phyloP scores from a whole-genome alignment of 2,797 vertebrate species.

The Luscinia luscinia region DNA sequence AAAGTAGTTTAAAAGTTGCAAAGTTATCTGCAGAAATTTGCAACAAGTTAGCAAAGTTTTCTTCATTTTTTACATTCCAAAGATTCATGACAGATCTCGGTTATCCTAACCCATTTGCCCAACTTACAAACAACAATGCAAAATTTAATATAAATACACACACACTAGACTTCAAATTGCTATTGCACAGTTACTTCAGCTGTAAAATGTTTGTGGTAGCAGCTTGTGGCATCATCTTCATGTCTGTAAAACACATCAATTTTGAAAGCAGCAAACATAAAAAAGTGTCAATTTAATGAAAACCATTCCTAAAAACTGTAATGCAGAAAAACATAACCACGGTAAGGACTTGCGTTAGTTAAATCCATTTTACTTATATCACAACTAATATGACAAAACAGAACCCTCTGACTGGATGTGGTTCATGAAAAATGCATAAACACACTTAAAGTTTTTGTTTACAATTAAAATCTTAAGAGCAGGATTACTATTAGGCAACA shows the following conservation, averaged over 20 bases:
- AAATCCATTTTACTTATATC: not conserved
- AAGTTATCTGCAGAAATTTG: constrained; percentile 69
- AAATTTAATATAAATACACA: constrained; percentile 28
- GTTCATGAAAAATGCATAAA: not conserved
- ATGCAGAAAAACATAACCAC: not conserved
- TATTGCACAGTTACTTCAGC: not conserved
- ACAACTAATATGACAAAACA: not conserved
- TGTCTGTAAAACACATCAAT: not conserved
- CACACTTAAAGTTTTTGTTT: not conserved
- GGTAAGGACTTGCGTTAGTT: not conserved
- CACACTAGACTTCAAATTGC: not conserved
- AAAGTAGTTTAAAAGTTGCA: constrained; percentile 82
- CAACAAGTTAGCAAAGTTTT: constrained; percentile 71
- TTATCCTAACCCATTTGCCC: constrained; percentile 30
- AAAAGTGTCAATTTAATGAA: not conserved
- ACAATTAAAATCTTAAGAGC: not conserved
- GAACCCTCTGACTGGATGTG: not conserved
- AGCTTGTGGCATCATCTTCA: not conserved
- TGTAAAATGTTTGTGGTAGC: not conserved
- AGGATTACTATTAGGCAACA: not conserved
- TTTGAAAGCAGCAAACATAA: not conserved
- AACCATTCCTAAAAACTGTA: not conserved
- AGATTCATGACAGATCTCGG: not conserved
- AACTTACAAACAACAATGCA: constrained; percentile 10
- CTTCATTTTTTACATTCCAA: constrained; percentile 44